A percentile compares a stretch with the other conserved stretches of the same genome.
Conservation (phyloP, 2,888 invertebrate species). For the Drosophila phalerata region DNA sequence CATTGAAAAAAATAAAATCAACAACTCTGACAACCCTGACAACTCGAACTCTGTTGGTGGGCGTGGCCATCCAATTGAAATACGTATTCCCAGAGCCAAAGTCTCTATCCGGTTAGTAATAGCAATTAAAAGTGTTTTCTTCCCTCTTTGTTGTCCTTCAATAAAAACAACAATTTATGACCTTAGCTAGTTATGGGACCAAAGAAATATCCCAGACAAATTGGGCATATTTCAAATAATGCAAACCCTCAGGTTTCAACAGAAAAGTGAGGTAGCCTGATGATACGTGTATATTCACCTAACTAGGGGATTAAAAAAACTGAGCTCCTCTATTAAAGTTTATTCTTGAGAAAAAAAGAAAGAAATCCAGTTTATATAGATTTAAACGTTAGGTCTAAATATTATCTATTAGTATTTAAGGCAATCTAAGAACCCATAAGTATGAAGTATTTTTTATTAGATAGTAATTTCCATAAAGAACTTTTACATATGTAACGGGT, state of each 20-base stretch:
- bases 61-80: conserved; percentile 22
- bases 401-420: no score
- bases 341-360: background rate
- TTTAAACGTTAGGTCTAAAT: no score
- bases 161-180: conserved; percentile 63
- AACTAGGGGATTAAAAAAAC: background rate
- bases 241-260: background rate
- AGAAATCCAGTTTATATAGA: no score
- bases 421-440: no score
- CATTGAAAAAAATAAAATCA: conserved; percentile 54
- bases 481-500: no score
- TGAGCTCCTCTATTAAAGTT: background rate
- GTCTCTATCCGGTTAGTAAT: conserved; percentile 48
- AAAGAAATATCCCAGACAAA: conserved; percentile 25
- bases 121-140: conserved; percentile 60
- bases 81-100: conserved; percentile 13
- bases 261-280: background rate
- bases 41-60: conserved; percentile 22
- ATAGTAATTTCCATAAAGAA: no score
- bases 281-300: background rate
- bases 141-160: conserved; percentile 42
- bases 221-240: conserved; percentile 42
- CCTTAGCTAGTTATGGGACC: conserved; percentile 5
- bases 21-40: conserved; percentile 28
- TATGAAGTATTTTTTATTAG: no score